Evolutionary conservation across 2,797 vertebrate species (phyloP), one percentile per base, ranked within the genome.

Genomic region (Galaxias olidus): DNA sequence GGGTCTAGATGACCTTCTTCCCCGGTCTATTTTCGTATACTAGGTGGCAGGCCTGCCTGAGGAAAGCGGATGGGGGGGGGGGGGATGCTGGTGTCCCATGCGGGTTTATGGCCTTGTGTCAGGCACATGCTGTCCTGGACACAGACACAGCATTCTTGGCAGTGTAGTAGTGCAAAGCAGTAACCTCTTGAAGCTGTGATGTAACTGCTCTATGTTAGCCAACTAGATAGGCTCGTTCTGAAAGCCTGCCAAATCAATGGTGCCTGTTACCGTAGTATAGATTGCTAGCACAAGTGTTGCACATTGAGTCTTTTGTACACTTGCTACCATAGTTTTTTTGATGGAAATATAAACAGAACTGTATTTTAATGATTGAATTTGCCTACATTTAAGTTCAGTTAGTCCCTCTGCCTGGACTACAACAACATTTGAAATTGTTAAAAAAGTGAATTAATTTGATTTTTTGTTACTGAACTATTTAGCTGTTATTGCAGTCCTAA

Each of bases 121-220:
- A 0, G 13, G 69, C 83, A 82, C 80, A 67, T 82, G 79, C 71
- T 78, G 81, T 84, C 71, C 76, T 47, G 80, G 59, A 84, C 81
- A 79, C 11, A 0, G 47, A 63, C 65, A 72, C 82, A 55, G 62
- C 79, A 80, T 88, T 87, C 71, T 67, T 71, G 30, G 65, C 78
- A 69, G 81, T 62, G 71, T 73, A 59, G 52, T 30, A 30, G 30
- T 3, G 30, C 30, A 75, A 50, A 15, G 59, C 18, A 76, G 71
- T 64, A 66, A 79, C 80, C 0, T 58, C 69, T 6, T 76, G 57
- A 70, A 46, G 5, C 20, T 79, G 67, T 87, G 79, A 84, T 79
- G 83, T 82, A 88, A 89, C 79, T 80, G 77, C 41, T 42, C 46
- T 7, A 46, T 52, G 58, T 71, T 15, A 15, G 46, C 40, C 44